These are phyloP conservation scores for Danio tinwini DNA, from an alignment of 2,797 vertebrate genomes.

Conservation along the genomic window DNA sequence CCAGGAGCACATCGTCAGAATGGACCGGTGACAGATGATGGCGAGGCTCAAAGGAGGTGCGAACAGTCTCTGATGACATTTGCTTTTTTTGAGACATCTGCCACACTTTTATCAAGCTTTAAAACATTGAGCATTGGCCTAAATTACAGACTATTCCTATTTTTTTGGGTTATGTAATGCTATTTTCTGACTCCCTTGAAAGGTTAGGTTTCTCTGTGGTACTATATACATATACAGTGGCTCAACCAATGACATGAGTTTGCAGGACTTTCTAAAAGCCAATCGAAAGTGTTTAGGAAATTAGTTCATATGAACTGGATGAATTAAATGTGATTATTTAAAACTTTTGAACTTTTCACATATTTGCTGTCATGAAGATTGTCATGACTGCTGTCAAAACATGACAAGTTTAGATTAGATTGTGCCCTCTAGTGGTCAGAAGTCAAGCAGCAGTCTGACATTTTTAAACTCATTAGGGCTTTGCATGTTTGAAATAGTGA, in stretches of 20 bases:
- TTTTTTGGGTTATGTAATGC: not conserved
- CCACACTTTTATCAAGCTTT: not conserved
- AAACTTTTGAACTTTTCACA: not conserved
- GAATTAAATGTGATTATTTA: not conserved
- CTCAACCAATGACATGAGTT: slow-evolving; percentile 1
- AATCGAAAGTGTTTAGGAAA: not conserved
- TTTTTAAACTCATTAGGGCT: not conserved
- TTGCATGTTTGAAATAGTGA: too few species aligned
- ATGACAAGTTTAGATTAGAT: not conserved
- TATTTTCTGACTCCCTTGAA: not conserved
- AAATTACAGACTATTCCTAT: not conserved
- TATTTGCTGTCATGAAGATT: slow-evolving; percentile 6
- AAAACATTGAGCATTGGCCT: not conserved
- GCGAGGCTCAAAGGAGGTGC: slow-evolving; percentile 94
- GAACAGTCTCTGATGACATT: not conserved
- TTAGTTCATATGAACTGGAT: not conserved
- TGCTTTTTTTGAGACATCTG: not conserved
- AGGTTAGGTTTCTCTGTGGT: not conserved
- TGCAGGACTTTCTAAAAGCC: not conserved
- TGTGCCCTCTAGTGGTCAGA: slow-evolving; percentile 53
- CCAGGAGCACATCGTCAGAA: slow-evolving; percentile 94
- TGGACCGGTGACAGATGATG: slow-evolving; percentile 93
- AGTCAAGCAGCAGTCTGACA: not conserved
- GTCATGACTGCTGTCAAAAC: slow-evolving; percentile 3
- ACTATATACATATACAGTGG: not conserved